Evolutionary conservation across 2,888 invertebrate species (phyloP), one percentile per base, ranked within the genome.

Genomic region (Thereva unica): DNA sequence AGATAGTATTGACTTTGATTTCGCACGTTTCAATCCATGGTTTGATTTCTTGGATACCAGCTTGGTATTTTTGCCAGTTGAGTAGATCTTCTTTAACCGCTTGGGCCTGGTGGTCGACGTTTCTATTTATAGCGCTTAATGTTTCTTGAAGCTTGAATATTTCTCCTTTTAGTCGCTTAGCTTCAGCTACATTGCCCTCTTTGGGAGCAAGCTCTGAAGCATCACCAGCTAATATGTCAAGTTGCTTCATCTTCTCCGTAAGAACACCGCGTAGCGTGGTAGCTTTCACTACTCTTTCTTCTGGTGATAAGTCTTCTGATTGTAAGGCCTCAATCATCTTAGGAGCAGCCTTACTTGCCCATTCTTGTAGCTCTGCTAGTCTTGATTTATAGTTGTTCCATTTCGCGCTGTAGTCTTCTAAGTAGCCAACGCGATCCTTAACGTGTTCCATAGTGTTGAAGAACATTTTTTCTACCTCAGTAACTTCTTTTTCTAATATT

Each of bases 21-120:
- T 96, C 95, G 12, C 92, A 91, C 76, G 91, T 86, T 77, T 94
- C 92, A 66, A 97, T 86, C 90, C 95, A 93, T 0, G 95, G 94
- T 77, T 91, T 90, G 59, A 95, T 86, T 78, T 91, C 88, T 68
- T 89, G 86, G 40, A 94, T 84, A 65, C 87, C 89, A 52, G 86
- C 85, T 80, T 94, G 92, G 79, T 93, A 94, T 74, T 88, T 87
- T 76, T 93, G 89, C 92, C 93, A 95, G 71, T 90, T 91, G 44
- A 87, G 86, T 54, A 95, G 83, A 76, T 95, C 93, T 74, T 89
- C 87, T 70, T 87, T 85, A 1, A 93, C 89, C 3, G 88, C 85
- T 73, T 88, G 87, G 8, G 89, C 88, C 76, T 93, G 91, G 70
- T 88, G 87, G 76, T 89, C 89, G 47, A 92, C 89, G 50, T 87